A percentile compares a stretch with the other conserved stretches of the same genome.
phyloP scores from a whole-genome alignment of 2,797 vertebrate genomes.

The Serranus cabrilla region DNA sequence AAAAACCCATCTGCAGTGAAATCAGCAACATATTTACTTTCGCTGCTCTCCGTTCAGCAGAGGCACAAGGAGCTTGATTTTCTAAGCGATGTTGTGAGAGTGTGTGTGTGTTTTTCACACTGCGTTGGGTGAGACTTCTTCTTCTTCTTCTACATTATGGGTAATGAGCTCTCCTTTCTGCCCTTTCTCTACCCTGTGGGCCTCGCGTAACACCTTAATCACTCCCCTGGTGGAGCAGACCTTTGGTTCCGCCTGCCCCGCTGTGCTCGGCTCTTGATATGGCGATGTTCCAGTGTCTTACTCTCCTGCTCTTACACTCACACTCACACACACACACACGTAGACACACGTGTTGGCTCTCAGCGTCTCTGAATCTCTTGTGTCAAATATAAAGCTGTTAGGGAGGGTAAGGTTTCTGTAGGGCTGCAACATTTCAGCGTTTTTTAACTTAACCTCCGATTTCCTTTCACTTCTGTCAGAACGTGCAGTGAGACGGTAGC shows the following conservation, averaged over 20 bases:
- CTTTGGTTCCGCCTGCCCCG: conserved; percentile 64
- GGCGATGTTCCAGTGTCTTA: conserved; percentile 44
- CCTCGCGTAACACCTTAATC: conserved; percentile 57
- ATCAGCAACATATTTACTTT: conserved; percentile 18
- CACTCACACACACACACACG: background rate
- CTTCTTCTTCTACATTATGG: conserved; percentile 56
- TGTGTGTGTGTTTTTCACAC: conserved; percentile 28
- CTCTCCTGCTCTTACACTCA: conserved; percentile 10
- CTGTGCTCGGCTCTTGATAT: conserved; percentile 54
- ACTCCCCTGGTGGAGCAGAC: conserved; percentile 58
- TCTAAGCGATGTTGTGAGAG: conserved; percentile 22
- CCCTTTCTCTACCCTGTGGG: conserved; percentile 55
- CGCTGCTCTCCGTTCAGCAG: background rate
- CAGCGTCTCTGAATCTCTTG: conserved; percentile 16
- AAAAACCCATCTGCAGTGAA: conserved; percentile 18
- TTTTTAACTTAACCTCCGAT: background rate
- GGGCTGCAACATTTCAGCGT: conserved; percentile 3
- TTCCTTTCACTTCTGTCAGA: conserved; percentile 1
- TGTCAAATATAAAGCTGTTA: conserved; percentile 29
- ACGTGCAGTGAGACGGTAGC: no score
- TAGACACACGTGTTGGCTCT: background rate
- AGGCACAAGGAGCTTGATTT: conserved; percentile 31
- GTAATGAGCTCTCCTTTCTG: conserved; percentile 68
- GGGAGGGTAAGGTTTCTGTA: background rate
- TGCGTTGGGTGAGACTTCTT: conserved; percentile 31